These are phyloP conservation scores for Mareca penelope DNA, from an alignment of 2,797 vertebrate genomes.

Conservation along the genomic window DNA sequence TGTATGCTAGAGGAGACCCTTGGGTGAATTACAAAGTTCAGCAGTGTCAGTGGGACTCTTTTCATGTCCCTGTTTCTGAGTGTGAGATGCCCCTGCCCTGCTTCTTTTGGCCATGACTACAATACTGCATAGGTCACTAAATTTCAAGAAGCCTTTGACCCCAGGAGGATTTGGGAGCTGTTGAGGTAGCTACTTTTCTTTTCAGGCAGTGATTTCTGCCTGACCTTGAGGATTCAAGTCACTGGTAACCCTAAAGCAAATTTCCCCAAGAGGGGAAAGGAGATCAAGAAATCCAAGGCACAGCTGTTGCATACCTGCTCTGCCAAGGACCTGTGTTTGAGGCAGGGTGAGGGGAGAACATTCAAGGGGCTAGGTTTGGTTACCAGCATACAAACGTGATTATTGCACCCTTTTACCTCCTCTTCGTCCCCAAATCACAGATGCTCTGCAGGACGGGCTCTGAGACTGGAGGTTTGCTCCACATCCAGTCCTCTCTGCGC, in stretches of 20 bases:
- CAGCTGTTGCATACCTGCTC: background rate
- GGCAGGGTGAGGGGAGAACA: accelerated
- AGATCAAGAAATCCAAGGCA: background rate
- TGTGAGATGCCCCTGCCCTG: background rate
- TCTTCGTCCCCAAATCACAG: background rate
- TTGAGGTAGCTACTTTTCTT: background rate
- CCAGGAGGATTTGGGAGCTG: background rate
- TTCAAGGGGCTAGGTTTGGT: background rate
- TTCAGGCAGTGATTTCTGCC: background rate
- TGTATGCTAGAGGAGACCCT: background rate
- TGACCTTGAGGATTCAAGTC: background rate
- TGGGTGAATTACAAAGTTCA: background rate
- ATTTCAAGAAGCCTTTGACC: background rate
- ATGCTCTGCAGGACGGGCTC: background rate
- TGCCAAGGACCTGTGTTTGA: background rate
- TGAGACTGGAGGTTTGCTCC: background rate
- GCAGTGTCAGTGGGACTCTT: background rate
- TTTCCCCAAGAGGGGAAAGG: background rate
- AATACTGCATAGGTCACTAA: background rate
- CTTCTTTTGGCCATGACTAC: background rate
- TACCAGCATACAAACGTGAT: background rate
- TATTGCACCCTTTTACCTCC: background rate
- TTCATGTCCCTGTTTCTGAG: background rate
- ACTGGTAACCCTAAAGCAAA: background rate
- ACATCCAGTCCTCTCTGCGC: background rate